Percentiles rank a stretch among this genome's conserved stretches.
phyloP scores from a whole-genome alignment of 2,888 invertebrate species.

The Anthophora plumipes region DNA sequence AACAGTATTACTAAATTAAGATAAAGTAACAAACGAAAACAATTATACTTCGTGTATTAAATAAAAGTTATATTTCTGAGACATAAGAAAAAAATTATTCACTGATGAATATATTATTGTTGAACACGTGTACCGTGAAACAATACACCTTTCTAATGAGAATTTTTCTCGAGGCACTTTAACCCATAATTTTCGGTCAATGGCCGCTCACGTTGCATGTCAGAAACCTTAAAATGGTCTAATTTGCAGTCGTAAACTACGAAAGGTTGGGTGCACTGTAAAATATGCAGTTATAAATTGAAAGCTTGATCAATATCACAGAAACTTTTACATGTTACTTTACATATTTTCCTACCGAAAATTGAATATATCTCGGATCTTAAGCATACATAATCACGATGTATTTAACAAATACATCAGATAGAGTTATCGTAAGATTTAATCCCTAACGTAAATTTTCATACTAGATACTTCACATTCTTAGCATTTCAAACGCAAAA shows the following conservation, averaged over 20 bases:
- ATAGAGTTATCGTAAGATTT: neutral
- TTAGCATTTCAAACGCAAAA: no score
- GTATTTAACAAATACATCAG: neutral
- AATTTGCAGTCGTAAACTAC: constrained; percentile 28
- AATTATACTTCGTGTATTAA: no score
- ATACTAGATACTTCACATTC: no score
- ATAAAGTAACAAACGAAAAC: no score
- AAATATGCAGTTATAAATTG: constrained; percentile 37
- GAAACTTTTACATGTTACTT: no score
- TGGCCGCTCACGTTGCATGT: constrained; percentile 39
- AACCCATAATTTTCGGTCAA: constrained; percentile 42
- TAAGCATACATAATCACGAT: neutral
- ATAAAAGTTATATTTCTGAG: no score
- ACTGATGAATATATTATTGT: neutral
- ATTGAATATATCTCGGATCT: neutral
- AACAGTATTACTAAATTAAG: no score
- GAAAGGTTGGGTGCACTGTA: constrained; percentile 14
- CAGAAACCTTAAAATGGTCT: constrained; percentile 44
- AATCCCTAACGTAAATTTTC: neutral
- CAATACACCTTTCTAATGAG: neutral
- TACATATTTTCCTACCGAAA: constrained; percentile 3
- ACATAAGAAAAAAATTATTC: no score
- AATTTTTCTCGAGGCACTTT: neutral
- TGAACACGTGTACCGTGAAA: neutral
- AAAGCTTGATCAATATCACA: constrained; percentile 23